Percentiles rank a stretch among this genome's conserved stretches.
phyloP scores from a whole-genome alignment of 2,113 vertebrate genomes.

The Ameiurus melas region DNA sequence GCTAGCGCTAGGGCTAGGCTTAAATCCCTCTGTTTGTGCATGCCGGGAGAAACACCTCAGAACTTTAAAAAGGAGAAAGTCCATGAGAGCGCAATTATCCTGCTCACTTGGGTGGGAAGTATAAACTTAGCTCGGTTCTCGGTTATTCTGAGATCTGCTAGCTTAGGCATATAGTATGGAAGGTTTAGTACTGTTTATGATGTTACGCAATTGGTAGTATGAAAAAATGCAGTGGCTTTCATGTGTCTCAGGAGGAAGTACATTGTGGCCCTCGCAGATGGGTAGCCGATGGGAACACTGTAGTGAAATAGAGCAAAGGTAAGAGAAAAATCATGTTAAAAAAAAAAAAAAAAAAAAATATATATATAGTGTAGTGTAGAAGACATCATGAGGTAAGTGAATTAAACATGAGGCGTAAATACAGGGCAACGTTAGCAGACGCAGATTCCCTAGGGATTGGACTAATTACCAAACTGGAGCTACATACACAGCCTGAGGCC shows the following conservation, averaged over 20 bases:
- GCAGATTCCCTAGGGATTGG: conserved; percentile 17
- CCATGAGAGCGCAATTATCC: neutral
- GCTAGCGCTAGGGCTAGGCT: neutral
- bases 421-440: conserved; percentile 7
- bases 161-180: neutral
- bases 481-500: conserved; percentile 23
- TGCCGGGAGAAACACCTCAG: neutral
- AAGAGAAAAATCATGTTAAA: neutral
- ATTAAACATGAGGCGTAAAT: conserved; percentile 26
- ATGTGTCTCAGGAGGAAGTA: neutral
- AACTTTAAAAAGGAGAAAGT: neutral
- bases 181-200: neutral
- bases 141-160: neutral
- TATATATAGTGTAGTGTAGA: too few species aligned
- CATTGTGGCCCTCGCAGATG: neutral
- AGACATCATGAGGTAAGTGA: neutral
- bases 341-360: too few species aligned
- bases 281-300: neutral
- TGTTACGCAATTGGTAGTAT: neutral
- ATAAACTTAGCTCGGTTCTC: neutral
- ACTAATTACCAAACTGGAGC: conserved; percentile 34
- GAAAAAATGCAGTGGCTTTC: neutral
- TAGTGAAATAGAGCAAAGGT: neutral
- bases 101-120: neutral
- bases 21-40: neutral